Evolutionary conservation across 2,113 vertebrate genomes (phyloP).

Genomic region (Rostratula benghalensis): DNA sequence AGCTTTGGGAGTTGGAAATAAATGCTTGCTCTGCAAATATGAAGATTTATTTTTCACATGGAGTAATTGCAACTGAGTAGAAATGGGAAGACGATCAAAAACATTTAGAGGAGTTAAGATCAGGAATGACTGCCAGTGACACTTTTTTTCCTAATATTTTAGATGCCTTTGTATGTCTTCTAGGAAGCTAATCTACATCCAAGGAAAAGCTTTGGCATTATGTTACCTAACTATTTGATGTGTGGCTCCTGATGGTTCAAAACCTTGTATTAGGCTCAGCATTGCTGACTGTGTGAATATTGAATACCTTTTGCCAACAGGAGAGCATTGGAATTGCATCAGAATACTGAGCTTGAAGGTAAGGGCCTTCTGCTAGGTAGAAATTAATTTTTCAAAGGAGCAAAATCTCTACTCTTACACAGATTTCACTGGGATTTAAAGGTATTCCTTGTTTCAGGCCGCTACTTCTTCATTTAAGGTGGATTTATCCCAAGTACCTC

Average conservation of each 20-base stretch:
- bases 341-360: not conserved
- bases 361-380: not conserved
- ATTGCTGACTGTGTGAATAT: not conserved
- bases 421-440: not conserved
- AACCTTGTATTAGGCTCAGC: not conserved
- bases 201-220: not conserved
- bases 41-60: slow-evolving; percentile 28
- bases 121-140: not conserved
- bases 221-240: not conserved
- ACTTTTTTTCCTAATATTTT: slow-evolving; percentile 8
- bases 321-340: not conserved
- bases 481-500: not conserved
- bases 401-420: not conserved
- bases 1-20: slow-evolving; percentile 18
- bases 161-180: not conserved
- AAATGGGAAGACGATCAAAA: slow-evolving; percentile 28
- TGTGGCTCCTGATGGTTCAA: not conserved
- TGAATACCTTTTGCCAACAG: not conserved
- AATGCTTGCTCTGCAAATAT: slow-evolving; percentile 26
- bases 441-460: not conserved
- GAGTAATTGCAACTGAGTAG: not conserved
- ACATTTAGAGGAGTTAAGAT: not conserved
- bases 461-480: not conserved
- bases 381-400: slow-evolving; percentile 21
- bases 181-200: not conserved